phyloP scores from a whole-genome alignment of 1,140 invertebrate genomes.

The Anastrepha obliqua region DNA sequence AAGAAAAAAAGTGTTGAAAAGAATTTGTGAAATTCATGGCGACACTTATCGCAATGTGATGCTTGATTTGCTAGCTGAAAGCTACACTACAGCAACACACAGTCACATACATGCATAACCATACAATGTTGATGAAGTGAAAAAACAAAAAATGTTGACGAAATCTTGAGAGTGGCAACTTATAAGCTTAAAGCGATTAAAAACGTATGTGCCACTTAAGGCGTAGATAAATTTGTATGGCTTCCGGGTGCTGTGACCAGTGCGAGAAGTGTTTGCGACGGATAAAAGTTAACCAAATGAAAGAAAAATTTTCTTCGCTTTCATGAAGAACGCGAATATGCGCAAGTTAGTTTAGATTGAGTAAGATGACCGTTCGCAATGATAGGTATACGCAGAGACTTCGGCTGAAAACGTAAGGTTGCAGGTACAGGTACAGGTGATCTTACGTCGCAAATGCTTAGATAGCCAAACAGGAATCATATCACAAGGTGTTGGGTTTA shows the following conservation, averaged over 20 bases:
- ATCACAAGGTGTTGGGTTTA: no score
- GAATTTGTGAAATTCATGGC: constrained; percentile 42
- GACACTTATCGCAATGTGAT: constrained; percentile 17
- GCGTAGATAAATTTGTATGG: constrained; percentile 36
- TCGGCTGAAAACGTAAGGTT: no score
- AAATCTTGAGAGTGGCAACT: constrained; percentile 31
- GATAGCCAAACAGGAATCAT: no score
- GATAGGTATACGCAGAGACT: no score
- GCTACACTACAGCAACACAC: not conserved
- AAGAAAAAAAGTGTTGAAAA: constrained; percentile 6
- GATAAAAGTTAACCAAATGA: not conserved
- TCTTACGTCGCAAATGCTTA: no score
- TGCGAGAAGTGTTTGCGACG: not conserved
- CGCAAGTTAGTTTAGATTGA: no score
- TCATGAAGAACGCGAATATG: not conserved
- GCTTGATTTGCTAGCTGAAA: not conserved
- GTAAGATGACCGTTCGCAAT: no score
- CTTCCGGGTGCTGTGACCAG: constrained; percentile 20
- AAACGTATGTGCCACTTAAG: constrained; percentile 26
- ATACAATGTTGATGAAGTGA: not conserved
- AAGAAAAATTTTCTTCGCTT: not conserved
- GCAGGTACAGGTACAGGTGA: no score
- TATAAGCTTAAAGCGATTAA: constrained; percentile 46
- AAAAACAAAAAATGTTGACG: constrained; percentile 16
- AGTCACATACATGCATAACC: not conserved